Conservation (phyloP, 2,113 vertebrate genomes). For the Xenopus borealis region DNA sequence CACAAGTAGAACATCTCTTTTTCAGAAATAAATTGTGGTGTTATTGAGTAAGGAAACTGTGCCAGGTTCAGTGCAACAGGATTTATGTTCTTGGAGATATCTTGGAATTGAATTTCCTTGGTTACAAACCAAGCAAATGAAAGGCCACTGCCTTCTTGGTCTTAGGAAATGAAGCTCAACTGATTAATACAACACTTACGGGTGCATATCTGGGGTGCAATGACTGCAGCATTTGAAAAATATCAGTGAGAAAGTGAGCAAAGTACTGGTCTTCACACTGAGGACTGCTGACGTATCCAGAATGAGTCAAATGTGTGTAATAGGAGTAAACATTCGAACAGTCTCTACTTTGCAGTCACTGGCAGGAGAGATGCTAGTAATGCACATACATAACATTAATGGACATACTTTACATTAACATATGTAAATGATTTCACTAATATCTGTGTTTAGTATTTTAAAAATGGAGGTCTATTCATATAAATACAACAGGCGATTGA, state of each 20-base stretch:
- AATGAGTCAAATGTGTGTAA: background rate
- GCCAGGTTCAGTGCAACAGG: slow-evolving; percentile 28
- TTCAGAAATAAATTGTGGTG: slow-evolving; percentile 42
- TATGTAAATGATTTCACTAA: no score
- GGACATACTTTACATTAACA: no score
- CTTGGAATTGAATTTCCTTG: background rate
- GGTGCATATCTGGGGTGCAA: slow-evolving; percentile 33
- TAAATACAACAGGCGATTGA: no score
- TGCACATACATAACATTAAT: no score
- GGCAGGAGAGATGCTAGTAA: background rate
- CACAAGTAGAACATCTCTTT: slow-evolving; percentile 16
- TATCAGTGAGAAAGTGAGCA: slow-evolving; percentile 36
- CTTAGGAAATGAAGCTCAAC: slow-evolving; percentile 37
- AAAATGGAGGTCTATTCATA: no score
- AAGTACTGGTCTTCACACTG: background rate
- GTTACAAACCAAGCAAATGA: slow-evolving; percentile 33
- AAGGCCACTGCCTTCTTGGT: slow-evolving; percentile 15
- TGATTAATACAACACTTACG: slow-evolving; percentile 49
- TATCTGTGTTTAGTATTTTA: no score
- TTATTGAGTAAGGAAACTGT: slow-evolving; percentile 44
- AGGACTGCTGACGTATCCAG: slow-evolving; percentile 4
- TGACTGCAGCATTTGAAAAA: slow-evolving; percentile 38
- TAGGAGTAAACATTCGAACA: slow-evolving; percentile 27
- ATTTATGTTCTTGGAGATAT: slow-evolving; percentile 42
- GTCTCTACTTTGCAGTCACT: background rate